Conservation (phyloP, 92 coral and sea anemone species). For the Galaxea fascicularis region DNA sequence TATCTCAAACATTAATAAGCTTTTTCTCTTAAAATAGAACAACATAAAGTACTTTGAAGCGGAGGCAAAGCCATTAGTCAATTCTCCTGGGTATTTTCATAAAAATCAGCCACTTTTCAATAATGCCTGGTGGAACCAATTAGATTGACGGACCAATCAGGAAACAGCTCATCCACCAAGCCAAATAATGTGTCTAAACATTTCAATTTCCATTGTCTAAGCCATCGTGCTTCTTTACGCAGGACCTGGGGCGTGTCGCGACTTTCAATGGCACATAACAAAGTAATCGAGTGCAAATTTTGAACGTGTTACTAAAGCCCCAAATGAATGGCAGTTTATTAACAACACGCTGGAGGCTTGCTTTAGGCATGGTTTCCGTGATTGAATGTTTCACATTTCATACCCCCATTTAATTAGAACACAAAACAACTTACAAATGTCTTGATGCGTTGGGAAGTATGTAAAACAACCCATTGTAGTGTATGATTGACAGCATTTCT, state of each 20-base stretch:
- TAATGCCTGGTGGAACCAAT: slow-evolving; percentile 99
- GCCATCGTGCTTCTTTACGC: slow-evolving; percentile 96
- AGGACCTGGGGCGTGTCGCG: slow-evolving; percentile 97
- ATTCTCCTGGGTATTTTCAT: slow-evolving; percentile 91
- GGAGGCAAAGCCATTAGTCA: slow-evolving; percentile 70
- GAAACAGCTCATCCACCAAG: slow-evolving; percentile 83
- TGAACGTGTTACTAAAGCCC: slow-evolving; percentile 67
- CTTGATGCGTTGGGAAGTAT: slow-evolving; percentile 83
- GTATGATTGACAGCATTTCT: slow-evolving; percentile 93
- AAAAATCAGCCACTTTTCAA: slow-evolving; percentile 97
- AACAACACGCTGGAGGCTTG: slow-evolving; percentile 41
- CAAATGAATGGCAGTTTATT: slow-evolving; percentile 63
- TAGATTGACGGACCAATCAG: slow-evolving; percentile 93
- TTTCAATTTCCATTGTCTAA: slow-evolving; percentile 98
- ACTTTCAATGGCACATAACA: slow-evolving; percentile 92
- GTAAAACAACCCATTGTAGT: slow-evolving; percentile 90
- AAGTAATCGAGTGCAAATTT: slow-evolving; percentile 96
- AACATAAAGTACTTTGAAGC: slow-evolving; percentile 63
- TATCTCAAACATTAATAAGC: slow-evolving; percentile 56
- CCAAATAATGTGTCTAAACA: slow-evolving; percentile 99
- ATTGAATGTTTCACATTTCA: slow-evolving; percentile 62
- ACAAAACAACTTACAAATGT: slow-evolving; percentile 90
- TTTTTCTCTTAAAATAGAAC: slow-evolving; percentile 65
- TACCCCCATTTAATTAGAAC: slow-evolving; percentile 93
- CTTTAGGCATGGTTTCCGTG: slow-evolving; percentile 64